Percentiles rank a stretch among this genome's conserved stretches.
Evolutionary conservation across 2,113 vertebrate genomes (phyloP).

Genomic region (Polyodon spathula): DNA sequence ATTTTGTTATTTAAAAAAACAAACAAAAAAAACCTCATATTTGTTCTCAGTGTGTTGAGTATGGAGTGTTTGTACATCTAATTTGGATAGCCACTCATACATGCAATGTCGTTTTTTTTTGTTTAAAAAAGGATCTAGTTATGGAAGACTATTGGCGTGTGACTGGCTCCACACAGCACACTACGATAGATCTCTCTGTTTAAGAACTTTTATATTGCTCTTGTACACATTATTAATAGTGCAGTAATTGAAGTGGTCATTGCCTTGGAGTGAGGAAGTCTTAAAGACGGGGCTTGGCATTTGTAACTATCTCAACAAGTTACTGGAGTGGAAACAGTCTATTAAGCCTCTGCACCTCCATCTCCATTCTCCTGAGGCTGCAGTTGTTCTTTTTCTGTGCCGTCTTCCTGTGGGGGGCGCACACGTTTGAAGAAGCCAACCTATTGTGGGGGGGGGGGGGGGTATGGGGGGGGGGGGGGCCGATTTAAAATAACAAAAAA

Average conservation of each 20-base stretch:
- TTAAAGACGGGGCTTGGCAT: too few species aligned
- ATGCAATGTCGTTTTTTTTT: too few species aligned
- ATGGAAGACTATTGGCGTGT: background rate
- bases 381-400: slow-evolving; percentile 83
- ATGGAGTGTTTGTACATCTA: too few species aligned
- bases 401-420: slow-evolving; percentile 86
- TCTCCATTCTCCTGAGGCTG: slow-evolving; percentile 90
- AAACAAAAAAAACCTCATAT: too few species aligned
- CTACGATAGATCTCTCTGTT: background rate
- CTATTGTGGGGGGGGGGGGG: slow-evolving; percentile 37
- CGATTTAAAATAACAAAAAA: too few species aligned
- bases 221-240: background rate
- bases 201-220: background rate
- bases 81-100: too few species aligned
- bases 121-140: background rate
- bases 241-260: background rate
- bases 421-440: slow-evolving; percentile 95
- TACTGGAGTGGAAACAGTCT: too few species aligned
- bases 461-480: too few species aligned
- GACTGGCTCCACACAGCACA: background rate
- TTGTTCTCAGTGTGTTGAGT: too few species aligned
- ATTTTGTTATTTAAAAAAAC: too few species aligned
- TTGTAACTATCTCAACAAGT: too few species aligned
- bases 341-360: slow-evolving; percentile 75
- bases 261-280: background rate